Percentiles rank a stretch among this genome's conserved stretches.
Evolutionary conservation across 2,888 invertebrate genomes (phyloP).

Genomic region (Notodonta ziczac): DNA sequence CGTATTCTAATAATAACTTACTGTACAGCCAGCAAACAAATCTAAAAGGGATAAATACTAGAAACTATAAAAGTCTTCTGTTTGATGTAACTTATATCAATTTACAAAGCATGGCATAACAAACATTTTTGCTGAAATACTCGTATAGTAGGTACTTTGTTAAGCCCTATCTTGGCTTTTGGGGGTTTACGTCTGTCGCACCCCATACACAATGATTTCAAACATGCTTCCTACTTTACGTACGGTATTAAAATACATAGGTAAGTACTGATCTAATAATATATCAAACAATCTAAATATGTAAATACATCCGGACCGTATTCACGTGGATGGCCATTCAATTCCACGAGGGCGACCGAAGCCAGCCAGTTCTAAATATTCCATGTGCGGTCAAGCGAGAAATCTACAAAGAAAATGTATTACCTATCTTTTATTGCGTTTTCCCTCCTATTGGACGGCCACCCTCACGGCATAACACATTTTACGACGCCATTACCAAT

Average conservation of each 20-base stretch:
- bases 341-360: slow-evolving; percentile 64
- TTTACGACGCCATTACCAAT: slow-evolving; percentile 69
- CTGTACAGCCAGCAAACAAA: too few species aligned
- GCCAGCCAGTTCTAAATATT: slow-evolving; percentile 78
- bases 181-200: too few species aligned
- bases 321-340: slow-evolving; percentile 73
- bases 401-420: slow-evolving; percentile 83
- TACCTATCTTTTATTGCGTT: slow-evolving; percentile 80
- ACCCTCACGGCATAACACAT: slow-evolving; percentile 49
- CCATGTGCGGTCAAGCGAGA: slow-evolving; percentile 81
- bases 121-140: too few species aligned
- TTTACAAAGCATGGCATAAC: too few species aligned
- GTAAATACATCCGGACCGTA: slow-evolving; percentile 58
- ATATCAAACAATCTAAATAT: slow-evolving; percentile 3
- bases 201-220: too few species aligned
- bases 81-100: too few species aligned
- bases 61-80: too few species aligned
- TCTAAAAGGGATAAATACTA: too few species aligned
- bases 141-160: too few species aligned
- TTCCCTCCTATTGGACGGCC: slow-evolving; percentile 60
- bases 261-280: neutral
- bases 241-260: neutral
- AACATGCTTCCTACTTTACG: too few species aligned
- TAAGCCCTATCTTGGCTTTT: too few species aligned
- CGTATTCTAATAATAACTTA: too few species aligned